A percentile compares a stretch with the other conserved stretches of the same genome.
phyloP scores from a whole-genome alignment of 1,140 invertebrate species.

The Drosophila punjabiensis region DNA sequence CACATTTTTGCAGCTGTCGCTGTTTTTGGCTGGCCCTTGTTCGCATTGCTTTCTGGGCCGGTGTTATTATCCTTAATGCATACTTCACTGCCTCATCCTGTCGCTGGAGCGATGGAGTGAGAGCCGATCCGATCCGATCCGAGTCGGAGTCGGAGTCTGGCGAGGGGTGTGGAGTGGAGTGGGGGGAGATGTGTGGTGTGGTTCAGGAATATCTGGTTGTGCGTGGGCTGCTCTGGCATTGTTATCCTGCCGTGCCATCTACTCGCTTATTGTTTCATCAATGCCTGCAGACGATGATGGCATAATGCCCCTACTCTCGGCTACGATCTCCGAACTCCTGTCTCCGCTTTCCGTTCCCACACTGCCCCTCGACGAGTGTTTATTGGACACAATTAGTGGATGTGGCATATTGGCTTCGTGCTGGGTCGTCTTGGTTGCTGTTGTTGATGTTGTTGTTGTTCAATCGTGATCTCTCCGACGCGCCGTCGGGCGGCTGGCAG shows the following conservation, averaged over 20 bases:
- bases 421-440: constrained; percentile 21
- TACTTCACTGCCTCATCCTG: constrained; percentile 81
- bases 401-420: constrained; percentile 79
- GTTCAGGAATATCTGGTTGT: constrained; percentile 50
- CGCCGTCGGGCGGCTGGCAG: constrained; percentile 25
- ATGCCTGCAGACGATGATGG: constrained; percentile 82
- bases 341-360: constrained; percentile 55
- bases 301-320: constrained; percentile 59
- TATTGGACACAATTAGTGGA: constrained; percentile 81
- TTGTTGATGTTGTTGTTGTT: constrained; percentile 15
- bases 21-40: constrained; percentile 61
- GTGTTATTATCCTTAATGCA: constrained; percentile 84
- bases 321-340: constrained; percentile 23
- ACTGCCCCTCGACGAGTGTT: constrained; percentile 64
- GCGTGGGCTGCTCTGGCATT: constrained; percentile 70
- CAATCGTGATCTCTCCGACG: constrained; percentile 6
- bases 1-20: constrained; percentile 84
- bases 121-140: constrained; percentile 1
- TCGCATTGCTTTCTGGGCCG: constrained; percentile 78
- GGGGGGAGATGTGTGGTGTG: constrained; percentile 3
- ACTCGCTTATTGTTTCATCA: constrained; percentile 81
- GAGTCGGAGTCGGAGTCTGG: constrained; percentile 24
- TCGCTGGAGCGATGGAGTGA: constrained; percentile 34
- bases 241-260: constrained; percentile 81
- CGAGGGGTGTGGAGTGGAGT: constrained; percentile 3